Conservation (phyloP, 1,140 invertebrate species). For the Lordiphosa collinella region DNA sequence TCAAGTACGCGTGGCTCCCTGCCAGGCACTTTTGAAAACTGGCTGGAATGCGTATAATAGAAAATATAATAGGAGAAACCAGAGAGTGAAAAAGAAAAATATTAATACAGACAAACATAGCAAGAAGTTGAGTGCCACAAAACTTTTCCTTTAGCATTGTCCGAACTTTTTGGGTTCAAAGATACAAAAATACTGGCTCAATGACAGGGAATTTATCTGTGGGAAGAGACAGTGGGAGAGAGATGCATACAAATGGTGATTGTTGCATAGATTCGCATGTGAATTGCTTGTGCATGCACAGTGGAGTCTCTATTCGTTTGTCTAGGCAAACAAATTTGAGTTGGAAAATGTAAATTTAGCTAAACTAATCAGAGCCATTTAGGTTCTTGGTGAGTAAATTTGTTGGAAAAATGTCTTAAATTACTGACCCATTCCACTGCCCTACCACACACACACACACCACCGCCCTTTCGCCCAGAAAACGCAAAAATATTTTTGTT, state of each 20-base stretch:
- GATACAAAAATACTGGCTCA: slow-evolving; percentile 28
- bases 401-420: neutral
- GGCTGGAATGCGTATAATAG: slow-evolving; percentile 44
- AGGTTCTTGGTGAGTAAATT: too few relatives aligned
- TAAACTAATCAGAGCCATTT: too few relatives aligned
- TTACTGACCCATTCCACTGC: neutral
- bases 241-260: slow-evolving; percentile 18
- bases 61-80: slow-evolving; percentile 20
- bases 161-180: slow-evolving; percentile 40
- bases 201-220: slow-evolving; percentile 31
- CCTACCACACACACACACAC: neutral
- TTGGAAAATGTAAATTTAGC: too few relatives aligned
- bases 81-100: slow-evolving; percentile 39
- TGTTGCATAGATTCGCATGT: slow-evolving; percentile 21
- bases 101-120: slow-evolving; percentile 49
- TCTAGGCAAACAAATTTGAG: too few relatives aligned
- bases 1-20: slow-evolving; percentile 18
- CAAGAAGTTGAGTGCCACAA: slow-evolving; percentile 47
- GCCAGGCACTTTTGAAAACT: slow-evolving; percentile 2
- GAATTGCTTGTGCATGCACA: slow-evolving; percentile 12
- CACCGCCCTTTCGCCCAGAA: slow-evolving; percentile 7
- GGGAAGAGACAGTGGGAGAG: slow-evolving; percentile 16
- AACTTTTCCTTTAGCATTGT: slow-evolving; percentile 16
- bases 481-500: slow-evolving; percentile 56
- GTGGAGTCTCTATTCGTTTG: slow-evolving; percentile 3